Evolutionary conservation across 1,140 invertebrate genomes (phyloP).

Genomic region (Artemia franciscana): DNA sequence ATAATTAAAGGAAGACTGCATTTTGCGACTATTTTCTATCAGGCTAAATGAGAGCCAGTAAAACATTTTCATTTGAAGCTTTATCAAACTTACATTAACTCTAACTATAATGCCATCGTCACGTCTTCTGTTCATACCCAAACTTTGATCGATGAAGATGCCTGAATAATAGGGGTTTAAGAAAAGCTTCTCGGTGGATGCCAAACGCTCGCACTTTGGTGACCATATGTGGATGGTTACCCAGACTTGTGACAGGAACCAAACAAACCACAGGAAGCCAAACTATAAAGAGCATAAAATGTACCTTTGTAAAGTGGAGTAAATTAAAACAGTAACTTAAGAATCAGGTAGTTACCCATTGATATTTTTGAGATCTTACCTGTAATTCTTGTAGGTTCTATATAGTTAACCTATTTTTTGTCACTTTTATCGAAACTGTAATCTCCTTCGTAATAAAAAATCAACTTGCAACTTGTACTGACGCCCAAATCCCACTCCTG

Average conservation of each 20-base stretch:
- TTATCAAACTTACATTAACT: not conserved
- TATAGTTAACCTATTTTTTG: no score
- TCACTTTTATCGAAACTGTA: no score
- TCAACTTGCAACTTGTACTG: no score
- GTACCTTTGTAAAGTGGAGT: no score
- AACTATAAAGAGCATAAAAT: conserved; percentile 12
- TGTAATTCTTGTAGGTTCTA: not conserved
- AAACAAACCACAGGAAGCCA: conserved; percentile 21
- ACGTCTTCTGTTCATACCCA: conserved; percentile 26
- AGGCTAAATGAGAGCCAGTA: no score
- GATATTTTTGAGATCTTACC: not conserved
- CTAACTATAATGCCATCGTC: conserved; percentile 24
- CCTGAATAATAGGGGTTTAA: conserved; percentile 28
- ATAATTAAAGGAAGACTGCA: no score
- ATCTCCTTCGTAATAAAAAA: no score
- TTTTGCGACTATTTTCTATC: no score
- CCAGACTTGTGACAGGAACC: conserved; percentile 25
- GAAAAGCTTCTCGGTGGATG: conserved; percentile 23
- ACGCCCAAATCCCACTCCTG: no score
- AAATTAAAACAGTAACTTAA: no score
- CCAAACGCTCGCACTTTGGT: conserved; percentile 26
- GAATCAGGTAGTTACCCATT: no score
- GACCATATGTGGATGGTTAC: conserved; percentile 30
- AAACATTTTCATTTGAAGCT: no score
- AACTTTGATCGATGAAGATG: conserved; percentile 28